These are phyloP conservation scores for Sarcophaga subvicina DNA, from an alignment of 2,888 invertebrate species.

Conservation along the genomic window DNA sequence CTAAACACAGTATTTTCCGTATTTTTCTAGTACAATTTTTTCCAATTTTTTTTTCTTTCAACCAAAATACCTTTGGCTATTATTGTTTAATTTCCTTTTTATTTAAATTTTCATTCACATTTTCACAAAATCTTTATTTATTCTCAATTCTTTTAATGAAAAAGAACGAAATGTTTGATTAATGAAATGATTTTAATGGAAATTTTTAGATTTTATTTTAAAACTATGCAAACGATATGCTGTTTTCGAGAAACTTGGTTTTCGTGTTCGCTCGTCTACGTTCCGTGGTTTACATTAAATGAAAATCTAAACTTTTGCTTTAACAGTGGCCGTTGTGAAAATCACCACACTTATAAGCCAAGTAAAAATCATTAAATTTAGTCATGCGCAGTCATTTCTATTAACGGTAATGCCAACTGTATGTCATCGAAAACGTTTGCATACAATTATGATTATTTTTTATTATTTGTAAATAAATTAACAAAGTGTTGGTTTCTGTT, in stretches of 20 bases:
- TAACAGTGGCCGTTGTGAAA: constrained; percentile 23
- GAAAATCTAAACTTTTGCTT: constrained; percentile 55
- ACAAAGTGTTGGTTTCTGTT: too few species aligned
- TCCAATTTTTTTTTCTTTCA: constrained; percentile 6
- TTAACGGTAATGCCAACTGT: constrained; percentile 11
- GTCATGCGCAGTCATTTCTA: constrained; percentile 71
- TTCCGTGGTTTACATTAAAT: constrained; percentile 61
- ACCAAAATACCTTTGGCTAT: neutral
- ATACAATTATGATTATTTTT: too few species aligned
- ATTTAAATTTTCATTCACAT: neutral
- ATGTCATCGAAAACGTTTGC: neutral
- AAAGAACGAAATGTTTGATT: too few species aligned
- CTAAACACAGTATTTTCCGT: constrained; percentile 21
- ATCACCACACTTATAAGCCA: constrained; percentile 50
- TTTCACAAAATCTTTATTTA: constrained; percentile 31
- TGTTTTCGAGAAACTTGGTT: constrained; percentile 21
- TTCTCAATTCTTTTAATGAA: too few species aligned
- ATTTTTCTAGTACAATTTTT: constrained; percentile 36
- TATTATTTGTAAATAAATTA: too few species aligned
- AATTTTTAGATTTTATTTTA: neutral
- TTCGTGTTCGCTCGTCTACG: constrained; percentile 45
- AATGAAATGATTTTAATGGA: too few species aligned
- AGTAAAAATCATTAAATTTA: constrained; percentile 74
- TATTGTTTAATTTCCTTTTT: neutral
- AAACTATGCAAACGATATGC: constrained; percentile 24